Conservation (phyloP, 2,888 invertebrate genomes). For the Lomographa bimaculata region DNA sequence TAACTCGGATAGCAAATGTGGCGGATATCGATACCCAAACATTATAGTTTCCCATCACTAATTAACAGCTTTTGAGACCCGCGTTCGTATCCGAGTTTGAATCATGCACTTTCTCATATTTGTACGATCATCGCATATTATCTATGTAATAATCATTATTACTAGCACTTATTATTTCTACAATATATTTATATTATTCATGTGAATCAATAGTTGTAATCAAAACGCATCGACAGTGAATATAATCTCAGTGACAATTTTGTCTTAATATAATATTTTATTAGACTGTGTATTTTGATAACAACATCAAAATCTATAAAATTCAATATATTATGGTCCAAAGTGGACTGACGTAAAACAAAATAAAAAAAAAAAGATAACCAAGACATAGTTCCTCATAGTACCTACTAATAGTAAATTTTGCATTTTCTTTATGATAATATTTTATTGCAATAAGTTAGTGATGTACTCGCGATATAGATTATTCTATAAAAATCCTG, state of each 20-base stretch:
- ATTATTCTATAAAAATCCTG: conserved; percentile 45
- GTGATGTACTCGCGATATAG: conserved; percentile 66
- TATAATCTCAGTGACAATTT: conserved; percentile 66
- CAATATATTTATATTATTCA: conserved; percentile 35
- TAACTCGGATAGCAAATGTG: conserved; percentile 36
- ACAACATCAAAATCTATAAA: conserved; percentile 72
- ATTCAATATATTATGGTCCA: conserved; percentile 51
- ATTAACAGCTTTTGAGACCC: conserved; percentile 2
- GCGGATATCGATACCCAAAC: conserved; percentile 25
- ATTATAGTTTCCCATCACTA: conserved; percentile 16
- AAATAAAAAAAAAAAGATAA: conserved; percentile 50
- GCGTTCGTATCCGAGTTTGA: conserved; percentile 26
- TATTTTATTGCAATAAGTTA: conserved; percentile 76
- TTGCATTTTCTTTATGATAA: conserved; percentile 77
- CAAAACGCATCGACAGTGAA: conserved; percentile 42
- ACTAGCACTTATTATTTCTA: conserved; percentile 53
- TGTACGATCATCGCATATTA: conserved; percentile 48
- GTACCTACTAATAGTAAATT: conserved; percentile 82
- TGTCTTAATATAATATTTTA: conserved; percentile 52
- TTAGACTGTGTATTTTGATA: conserved; percentile 78
- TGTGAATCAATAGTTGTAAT: conserved; percentile 32
- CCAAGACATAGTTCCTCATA: conserved; percentile 82
- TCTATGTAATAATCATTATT: conserved; percentile 44
- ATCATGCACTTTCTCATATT: conserved; percentile 34
- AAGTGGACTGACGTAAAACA: conserved; percentile 57